phyloP scores from a whole-genome alignment of 2,888 invertebrate genomes.

The Elmis aenea region DNA sequence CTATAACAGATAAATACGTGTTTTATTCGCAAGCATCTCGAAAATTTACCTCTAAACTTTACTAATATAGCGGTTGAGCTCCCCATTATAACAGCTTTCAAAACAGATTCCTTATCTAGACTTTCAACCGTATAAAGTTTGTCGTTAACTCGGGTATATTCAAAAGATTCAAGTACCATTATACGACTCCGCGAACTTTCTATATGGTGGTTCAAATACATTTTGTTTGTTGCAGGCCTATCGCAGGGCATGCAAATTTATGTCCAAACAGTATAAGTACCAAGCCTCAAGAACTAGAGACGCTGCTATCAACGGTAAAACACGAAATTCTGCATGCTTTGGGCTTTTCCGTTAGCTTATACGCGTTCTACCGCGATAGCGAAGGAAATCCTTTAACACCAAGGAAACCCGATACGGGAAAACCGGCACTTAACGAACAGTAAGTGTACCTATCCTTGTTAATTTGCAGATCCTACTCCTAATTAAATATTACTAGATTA shows the following conservation, averaged over 20 bases:
- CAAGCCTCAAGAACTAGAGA: conserved; percentile 84
- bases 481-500: conserved; percentile 56
- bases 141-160: no score
- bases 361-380: conserved; percentile 91
- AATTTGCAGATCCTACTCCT: not conserved
- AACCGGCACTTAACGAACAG: conserved; percentile 84
- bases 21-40: not conserved
- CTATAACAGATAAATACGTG: not conserved
- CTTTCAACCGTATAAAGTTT: no score
- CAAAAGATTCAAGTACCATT: no score
- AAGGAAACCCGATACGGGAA: conserved; percentile 76
- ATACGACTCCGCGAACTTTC: no score
- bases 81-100: no score
- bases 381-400: conserved; percentile 84
- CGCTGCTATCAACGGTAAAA: conserved; percentile 91
- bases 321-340: conserved; percentile 98
- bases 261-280: conserved; percentile 93
- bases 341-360: conserved; percentile 94
- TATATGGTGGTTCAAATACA: not conserved
- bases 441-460: conserved; percentile 46
- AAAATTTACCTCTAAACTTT: no score
- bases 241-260: conserved; percentile 97
- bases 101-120: no score
- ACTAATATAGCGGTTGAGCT: no score
- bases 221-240: conserved; percentile 62